These are phyloP conservation scores for Callosobruchus maculatus DNA, from an alignment of 2,888 invertebrate species.

Conservation along the genomic window DNA sequence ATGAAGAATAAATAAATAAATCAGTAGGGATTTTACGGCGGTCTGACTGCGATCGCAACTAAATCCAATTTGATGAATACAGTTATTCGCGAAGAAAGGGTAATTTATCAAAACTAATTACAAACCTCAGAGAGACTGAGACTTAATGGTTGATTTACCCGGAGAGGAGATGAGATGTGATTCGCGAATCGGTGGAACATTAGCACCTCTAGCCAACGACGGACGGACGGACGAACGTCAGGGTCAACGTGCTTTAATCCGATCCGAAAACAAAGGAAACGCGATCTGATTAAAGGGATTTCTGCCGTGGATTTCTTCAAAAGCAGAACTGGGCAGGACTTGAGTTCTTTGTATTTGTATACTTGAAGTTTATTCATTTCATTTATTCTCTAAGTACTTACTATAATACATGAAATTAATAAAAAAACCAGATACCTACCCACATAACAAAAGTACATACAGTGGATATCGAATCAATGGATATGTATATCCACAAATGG, in stretches of 20 bases:
- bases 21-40: not conserved
- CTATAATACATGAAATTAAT: too few relatives aligned
- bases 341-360: too few relatives aligned
- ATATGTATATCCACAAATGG: too few relatives aligned
- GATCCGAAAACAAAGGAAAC: not conserved
- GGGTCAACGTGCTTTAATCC: not conserved
- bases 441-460: too few relatives aligned
- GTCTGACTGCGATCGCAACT: not conserved
- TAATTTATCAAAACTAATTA: not conserved
- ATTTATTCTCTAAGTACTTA: too few relatives aligned
- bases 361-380: too few relatives aligned
- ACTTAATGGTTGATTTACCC: not conserved
- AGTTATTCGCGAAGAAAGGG: not conserved
- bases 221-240: too few relatives aligned
- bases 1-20: not conserved
- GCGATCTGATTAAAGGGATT: not conserved
- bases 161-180: not conserved
- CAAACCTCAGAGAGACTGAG: not conserved
- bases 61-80: not conserved
- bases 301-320: too few relatives aligned
- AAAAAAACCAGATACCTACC: too few relatives aligned
- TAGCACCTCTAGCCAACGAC: not conserved
- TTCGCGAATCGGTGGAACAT: not conserved
- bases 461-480: too few relatives aligned
- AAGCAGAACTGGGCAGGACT: too few relatives aligned